A percentile compares a stretch with the other conserved stretches of the same genome.
These are phyloP conservation scores for Xyrauchen texanus DNA, from an alignment of 2,113 vertebrate species.

Conservation along the genomic window DNA sequence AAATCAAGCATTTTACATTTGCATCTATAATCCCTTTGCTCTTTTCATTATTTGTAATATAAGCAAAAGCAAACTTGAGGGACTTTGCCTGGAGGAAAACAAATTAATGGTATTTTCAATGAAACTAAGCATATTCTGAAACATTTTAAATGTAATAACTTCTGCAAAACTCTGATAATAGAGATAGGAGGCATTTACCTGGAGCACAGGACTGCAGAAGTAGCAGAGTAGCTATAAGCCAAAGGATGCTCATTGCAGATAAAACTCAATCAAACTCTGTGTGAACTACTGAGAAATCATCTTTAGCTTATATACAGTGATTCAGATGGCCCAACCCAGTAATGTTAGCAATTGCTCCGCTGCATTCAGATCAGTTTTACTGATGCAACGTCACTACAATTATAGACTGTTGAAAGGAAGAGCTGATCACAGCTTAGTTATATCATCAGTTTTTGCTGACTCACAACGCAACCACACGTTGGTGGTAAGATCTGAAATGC, in stretches of 20 bases:
- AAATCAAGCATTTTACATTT: too few species aligned
- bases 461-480: too few species aligned
- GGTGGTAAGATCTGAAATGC: neutral
- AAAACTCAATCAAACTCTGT: conserved; percentile 1
- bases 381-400: neutral
- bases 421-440: neutral
- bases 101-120: too few species aligned
- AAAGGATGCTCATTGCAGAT: conserved; percentile 48
- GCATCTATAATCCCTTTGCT: too few species aligned
- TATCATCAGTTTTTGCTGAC: neutral
- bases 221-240: conserved; percentile 16
- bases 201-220: conserved; percentile 36
- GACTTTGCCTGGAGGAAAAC: neutral
- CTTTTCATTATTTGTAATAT: too few species aligned
- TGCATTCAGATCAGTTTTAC: neutral
- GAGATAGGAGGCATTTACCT: conserved; percentile 53
- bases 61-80: too few species aligned
- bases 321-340: neutral
- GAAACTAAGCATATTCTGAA: neutral
- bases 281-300: neutral
- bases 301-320: conserved; percentile 2
- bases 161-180: neutral
- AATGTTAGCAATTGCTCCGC: neutral
- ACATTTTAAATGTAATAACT: neutral
- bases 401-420: neutral